Evolutionary conservation across 1,140 invertebrate species (phyloP), one percentile per base, ranked within the genome.

Genomic region (Belonocnema kinseyi): DNA sequence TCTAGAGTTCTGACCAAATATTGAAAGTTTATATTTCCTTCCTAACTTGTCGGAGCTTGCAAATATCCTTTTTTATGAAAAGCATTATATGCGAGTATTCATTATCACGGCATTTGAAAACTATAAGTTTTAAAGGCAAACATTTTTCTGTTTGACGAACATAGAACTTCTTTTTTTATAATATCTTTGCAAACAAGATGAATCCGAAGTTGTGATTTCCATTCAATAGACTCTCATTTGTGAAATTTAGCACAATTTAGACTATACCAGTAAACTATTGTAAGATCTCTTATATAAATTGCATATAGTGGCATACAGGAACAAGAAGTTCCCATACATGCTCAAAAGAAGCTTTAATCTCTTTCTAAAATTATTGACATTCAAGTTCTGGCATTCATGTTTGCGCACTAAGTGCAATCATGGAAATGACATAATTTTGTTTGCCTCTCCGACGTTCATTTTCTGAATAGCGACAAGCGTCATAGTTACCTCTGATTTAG

Each of bases 321-420:
- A 11, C 19, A 13, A 6, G 21, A 66, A 7, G 12, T 21, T 21
- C 11, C n/a, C 4, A 61, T 13, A 11, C 13, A 21, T 10, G 7
- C 19, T 21, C 19, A 26, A 1, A 14, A 10, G 13, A 13, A 21
- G 21, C 33, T 66, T 66, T 66, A 66, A 66, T 66, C 58, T 66
- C 58, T 19, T 26, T 66, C 58, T 66, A 13, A 66, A 66, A 66
- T 66, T 66, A 66, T 66, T 66, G 58, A 66, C 17, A 16, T 26
- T 33, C 58, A 16, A 66, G 21, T 66, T 66, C 21, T 33, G 19
- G 58, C 12, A 16, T 6, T 66, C 21, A 14, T 33, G 33, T 66
- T 33, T 66, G 21, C 21, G 40, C 40, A 46, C 40, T 8, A 10
- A 46, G 40, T 46, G 40, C 8, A 46, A 46, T 46, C 40, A 46